Base-by-base conservation (phyloP, 2,888 invertebrate species). In the Phlogophora meticulosa region DNA sequence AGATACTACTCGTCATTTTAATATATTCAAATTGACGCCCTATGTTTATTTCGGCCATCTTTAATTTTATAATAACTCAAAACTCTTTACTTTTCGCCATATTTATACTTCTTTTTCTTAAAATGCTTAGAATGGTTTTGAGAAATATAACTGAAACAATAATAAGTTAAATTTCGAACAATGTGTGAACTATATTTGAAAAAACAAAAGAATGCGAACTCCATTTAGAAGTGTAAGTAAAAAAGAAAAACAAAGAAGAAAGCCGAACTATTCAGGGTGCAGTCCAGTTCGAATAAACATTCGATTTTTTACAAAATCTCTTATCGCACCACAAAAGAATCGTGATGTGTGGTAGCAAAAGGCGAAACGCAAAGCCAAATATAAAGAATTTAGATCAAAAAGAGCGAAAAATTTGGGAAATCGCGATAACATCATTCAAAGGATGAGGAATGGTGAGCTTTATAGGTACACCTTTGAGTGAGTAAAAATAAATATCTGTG, bases 341-440 rank as follows among this genome's bases (percentile, higher is more conserved):
- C 85, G 85, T 88, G 89, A 92, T 91, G 88, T 91, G 91, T 89
- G 88, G 89, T 88, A 85, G 88, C 88, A 90, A 92, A 92, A 90
- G 89, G 91, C 88, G 79, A 87, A 89, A 87, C 83, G 86, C 88
- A 89, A 91, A 92, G 90, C 86, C 88, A 90, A 92, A 92, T 92
- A 91, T 91, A 93, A 91, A 89, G 91, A 92, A 91, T 92, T 92
- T 91, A 91, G 91, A 94, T 93, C 93, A 91, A 92, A 92, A 94
- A 92, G 93, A 92, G 90, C 90, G 91, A 90, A 93, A 93, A 90
- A 92, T 93, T 93, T 90, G 90, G 90, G 88, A 92, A 93, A 93
- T 92, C 88, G 90, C 89, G 92, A 93, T 93, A 93, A 93, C 91
- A 92, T 91, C 93, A 91, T 92, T 93, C 93, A 94, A 93, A 93